Conservation (phyloP, 1,140 invertebrate species). For the Magallana ariakensis region DNA sequence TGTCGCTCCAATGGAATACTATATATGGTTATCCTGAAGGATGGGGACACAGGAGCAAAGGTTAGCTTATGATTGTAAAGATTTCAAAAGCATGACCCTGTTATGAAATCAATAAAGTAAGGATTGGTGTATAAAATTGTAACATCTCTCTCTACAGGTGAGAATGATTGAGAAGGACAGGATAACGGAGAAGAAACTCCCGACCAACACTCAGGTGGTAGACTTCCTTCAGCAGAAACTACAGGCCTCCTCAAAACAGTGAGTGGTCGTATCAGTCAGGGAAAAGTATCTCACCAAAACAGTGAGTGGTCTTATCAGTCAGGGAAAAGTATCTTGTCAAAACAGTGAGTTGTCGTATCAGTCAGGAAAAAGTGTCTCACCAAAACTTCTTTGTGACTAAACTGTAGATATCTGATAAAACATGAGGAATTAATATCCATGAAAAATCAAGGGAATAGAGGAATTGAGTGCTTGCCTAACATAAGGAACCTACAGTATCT, state of each 20-base stretch:
- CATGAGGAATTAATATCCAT: too few relatives aligned
- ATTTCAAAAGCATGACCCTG: too few relatives aligned
- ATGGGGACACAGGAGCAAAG: slow-evolving; percentile 81
- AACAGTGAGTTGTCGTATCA: background rate
- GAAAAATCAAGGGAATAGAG: too few relatives aligned
- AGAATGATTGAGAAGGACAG: slow-evolving; percentile 75
- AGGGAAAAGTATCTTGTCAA: background rate
- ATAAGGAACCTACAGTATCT: too few relatives aligned
- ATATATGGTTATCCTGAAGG: slow-evolving; percentile 86
- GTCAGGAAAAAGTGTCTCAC: too few relatives aligned
- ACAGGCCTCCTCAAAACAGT: slow-evolving; percentile 28
- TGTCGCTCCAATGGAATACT: slow-evolving; percentile 84
- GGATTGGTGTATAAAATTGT: too few relatives aligned
- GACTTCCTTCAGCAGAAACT: slow-evolving; percentile 81
- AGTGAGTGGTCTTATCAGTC: background rate
- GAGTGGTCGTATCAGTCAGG: background rate
- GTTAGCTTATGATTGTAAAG: background rate
- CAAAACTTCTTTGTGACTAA: too few relatives aligned
- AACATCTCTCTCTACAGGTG: slow-evolving; percentile 60
- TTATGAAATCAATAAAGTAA: too few relatives aligned
- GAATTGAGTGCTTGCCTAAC: too few relatives aligned
- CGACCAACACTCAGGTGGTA: slow-evolving; percentile 80
- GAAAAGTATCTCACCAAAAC: background rate
- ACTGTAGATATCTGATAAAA: too few relatives aligned
- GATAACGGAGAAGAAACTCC: slow-evolving; percentile 84